Conservation (phyloP, 2,797 vertebrate genomes). For the Rhabdomys pumilio region DNA sequence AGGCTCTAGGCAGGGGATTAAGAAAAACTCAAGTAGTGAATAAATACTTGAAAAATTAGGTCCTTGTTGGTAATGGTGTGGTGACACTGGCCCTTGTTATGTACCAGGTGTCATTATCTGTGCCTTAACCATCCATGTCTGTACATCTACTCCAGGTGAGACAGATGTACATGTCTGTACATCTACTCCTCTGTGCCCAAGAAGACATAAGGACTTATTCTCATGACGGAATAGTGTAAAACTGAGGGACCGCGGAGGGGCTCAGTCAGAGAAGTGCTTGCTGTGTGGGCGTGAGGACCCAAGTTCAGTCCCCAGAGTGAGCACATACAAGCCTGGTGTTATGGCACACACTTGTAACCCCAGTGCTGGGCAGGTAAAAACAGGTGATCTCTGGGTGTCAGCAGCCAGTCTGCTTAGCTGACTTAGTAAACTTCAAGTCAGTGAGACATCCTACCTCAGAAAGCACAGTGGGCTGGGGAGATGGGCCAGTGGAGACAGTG, state of each 20-base stretch:
- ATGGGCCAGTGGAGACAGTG: neutral
- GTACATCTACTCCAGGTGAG: neutral
- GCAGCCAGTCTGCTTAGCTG: neutral
- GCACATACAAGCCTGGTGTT: neutral
- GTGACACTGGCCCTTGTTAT: no score
- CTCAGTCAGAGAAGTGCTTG: neutral
- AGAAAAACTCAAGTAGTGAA: slow-evolving; percentile 42
- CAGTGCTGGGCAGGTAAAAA: neutral
- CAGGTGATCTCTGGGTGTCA: neutral
- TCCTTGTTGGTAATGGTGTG: neutral
- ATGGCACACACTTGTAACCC: neutral
- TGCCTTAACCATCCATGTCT: neutral
- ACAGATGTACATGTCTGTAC: accelerated
- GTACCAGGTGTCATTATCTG: neutral
- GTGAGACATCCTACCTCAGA: neutral
- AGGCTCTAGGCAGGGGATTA: neutral
- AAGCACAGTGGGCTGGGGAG: neutral
- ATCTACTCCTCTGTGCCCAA: neutral
- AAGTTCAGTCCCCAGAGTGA: neutral
- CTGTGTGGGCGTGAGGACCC: neutral
- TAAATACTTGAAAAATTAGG: neutral
- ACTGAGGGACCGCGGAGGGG: neutral
- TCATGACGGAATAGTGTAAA: neutral
- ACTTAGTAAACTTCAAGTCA: neutral
- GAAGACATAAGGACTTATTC: neutral